phyloP scores from a whole-genome alignment of 2,888 invertebrate species.

The Dicranocentrus wangi region DNA sequence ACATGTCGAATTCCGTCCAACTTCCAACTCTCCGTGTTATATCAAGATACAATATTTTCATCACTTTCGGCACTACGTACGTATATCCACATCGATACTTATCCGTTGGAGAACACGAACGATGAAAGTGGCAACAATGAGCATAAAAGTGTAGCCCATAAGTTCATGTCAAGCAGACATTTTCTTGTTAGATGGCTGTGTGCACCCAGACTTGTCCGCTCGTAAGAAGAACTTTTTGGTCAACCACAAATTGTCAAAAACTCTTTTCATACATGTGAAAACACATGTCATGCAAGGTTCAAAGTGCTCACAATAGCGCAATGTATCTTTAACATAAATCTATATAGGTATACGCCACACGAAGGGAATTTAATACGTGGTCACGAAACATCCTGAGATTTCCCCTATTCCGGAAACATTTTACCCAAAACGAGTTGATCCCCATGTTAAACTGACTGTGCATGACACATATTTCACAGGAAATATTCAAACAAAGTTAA shows the following conservation, averaged over 20 bases:
- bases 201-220: not conserved
- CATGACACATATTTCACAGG: conserved; percentile 4
- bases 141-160: too few relatives aligned
- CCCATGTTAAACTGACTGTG: not conserved
- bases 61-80: too few relatives aligned
- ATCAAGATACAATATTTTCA: too few relatives aligned
- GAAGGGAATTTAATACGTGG: not conserved
- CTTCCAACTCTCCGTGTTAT: too few relatives aligned
- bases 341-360: too few relatives aligned
- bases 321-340: too few relatives aligned
- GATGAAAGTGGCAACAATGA: too few relatives aligned
- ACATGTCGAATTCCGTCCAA: too few relatives aligned
- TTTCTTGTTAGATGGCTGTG: not conserved
- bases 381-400: conserved; percentile 18
- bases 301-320: too few relatives aligned
- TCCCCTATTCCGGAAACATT: conserved; percentile 34
- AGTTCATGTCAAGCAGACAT: conserved; percentile 7
- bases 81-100: too few relatives aligned
- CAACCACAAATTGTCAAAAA: conserved; percentile 10
- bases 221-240: not conserved
- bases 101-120: too few relatives aligned
- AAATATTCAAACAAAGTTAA: conserved; percentile 31
- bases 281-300: too few relatives aligned
- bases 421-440: conserved; percentile 11
- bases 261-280: not conserved